Conservation (phyloP, 2,113 vertebrate species). For the Sylvietta virens region DNA sequence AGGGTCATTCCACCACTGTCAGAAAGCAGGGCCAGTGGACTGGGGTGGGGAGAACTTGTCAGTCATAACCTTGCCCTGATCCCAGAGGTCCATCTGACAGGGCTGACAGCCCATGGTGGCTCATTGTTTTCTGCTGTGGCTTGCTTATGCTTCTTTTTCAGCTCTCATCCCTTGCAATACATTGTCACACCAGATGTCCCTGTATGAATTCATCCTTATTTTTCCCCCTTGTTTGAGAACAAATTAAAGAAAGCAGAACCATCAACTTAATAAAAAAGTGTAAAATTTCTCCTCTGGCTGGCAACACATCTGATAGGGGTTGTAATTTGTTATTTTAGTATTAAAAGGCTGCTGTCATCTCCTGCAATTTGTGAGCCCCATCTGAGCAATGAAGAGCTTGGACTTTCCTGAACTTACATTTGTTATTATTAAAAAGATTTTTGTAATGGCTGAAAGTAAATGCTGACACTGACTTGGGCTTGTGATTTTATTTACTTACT, state of each 20-base stretch:
- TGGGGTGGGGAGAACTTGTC: neutral
- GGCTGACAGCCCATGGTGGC: neutral
- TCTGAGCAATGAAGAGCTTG: neutral
- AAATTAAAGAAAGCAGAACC: constrained; percentile 13
- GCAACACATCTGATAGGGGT: neutral
- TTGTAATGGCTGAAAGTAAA: neutral
- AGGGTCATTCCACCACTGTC: neutral
- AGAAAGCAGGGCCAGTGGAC: neutral
- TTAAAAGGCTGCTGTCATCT: neutral
- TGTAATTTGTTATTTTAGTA: neutral
- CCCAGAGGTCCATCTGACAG: neutral
- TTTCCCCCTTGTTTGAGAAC: neutral
- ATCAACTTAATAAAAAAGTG: neutral
- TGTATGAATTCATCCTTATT: neutral
- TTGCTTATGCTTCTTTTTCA: neutral
- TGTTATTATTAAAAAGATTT: constrained; percentile 14
- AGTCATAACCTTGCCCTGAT: neutral
- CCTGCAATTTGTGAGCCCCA: neutral
- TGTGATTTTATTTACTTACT: constrained; percentile 41
- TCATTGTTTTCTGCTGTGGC: neutral
- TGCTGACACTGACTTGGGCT: neutral
- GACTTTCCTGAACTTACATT: constrained; percentile 13
- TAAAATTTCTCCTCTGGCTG: neutral
- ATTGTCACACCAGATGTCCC: neutral
- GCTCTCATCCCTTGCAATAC: neutral